Evolutionary conservation across 2,113 vertebrate genomes (phyloP).

Genomic region (Zosterops pallidus): DNA sequence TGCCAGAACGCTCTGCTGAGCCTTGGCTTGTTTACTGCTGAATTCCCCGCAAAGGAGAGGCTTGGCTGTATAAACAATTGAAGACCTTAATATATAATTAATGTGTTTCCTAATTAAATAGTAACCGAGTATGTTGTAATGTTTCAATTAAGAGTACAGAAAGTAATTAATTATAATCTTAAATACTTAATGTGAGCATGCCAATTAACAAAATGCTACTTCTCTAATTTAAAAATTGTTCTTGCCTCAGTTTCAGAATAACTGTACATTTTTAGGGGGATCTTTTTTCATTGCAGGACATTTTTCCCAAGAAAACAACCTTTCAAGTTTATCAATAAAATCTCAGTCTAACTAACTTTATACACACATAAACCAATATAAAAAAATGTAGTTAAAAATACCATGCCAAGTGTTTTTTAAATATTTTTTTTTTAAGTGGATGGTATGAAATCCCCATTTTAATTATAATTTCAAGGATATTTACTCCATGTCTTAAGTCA

Average conservation of each 20-base stretch:
- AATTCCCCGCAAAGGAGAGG: conserved; percentile 13
- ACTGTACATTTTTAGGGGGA: neutral
- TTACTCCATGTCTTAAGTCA: neutral
- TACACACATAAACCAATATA: neutral
- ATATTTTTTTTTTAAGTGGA: neutral
- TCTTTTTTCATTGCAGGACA: neutral
- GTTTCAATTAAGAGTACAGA: conserved; percentile 41
- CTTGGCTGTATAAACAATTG: conserved; percentile 17
- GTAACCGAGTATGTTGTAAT: conserved; percentile 22
- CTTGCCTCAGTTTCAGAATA: neutral
- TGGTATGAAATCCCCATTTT: neutral
- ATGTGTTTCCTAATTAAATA: conserved; percentile 61
- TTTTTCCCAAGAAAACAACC: neutral
- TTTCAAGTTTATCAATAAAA: neutral
- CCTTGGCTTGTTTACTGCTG: conserved; percentile 16
- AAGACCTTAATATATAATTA: conserved; percentile 35
- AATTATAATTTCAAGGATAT: neutral
- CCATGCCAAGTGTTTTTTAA: neutral
- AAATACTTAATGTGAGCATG: conserved; percentile 50
- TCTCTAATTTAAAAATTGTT: conserved; percentile 32
- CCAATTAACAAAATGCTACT: conserved; percentile 38
- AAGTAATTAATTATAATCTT: conserved; percentile 51
- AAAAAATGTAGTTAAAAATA: neutral
- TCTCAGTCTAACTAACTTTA: neutral
- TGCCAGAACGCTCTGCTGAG: conserved; percentile 42